Evolutionary conservation across 2,797 vertebrate genomes (phyloP).

Genomic region (Coccyzus lansbergi): DNA sequence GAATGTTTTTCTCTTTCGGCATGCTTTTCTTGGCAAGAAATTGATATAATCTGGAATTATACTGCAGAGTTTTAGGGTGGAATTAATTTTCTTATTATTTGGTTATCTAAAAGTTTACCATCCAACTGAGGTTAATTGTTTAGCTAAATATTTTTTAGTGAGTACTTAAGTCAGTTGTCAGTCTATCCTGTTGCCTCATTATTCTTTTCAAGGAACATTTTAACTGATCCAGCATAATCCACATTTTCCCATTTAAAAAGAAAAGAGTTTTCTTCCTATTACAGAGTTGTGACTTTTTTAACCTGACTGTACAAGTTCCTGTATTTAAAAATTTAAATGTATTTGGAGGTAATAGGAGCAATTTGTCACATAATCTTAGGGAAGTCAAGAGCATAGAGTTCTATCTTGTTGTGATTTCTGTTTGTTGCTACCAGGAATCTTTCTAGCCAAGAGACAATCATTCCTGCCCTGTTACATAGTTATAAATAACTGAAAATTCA

Average conservation of each 20-base stretch:
- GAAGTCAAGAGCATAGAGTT: not conserved
- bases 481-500: not conserved
- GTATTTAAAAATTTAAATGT: not conserved
- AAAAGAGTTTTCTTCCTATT: not conserved
- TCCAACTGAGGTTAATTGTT: not conserved
- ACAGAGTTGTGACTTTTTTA: not conserved
- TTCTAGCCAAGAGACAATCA: not conserved
- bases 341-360: not conserved
- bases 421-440: not conserved
- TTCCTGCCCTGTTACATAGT: not conserved
- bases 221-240: rapidly evolving
- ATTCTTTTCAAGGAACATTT: not conserved
- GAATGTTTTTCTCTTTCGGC: not conserved
- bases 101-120: not conserved
- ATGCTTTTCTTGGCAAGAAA: not conserved
- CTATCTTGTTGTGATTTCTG: not conserved
- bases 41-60: not conserved
- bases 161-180: not conserved
- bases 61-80: not conserved
- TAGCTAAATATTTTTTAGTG: not conserved
- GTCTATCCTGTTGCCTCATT: not conserved
- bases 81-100: slow-evolving; percentile 8
- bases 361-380: not conserved
- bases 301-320: not conserved
- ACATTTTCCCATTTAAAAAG: not conserved